Evolutionary conservation across 2,888 invertebrate genomes (phyloP).

Genomic region (Sicus ferrugineus): DNA sequence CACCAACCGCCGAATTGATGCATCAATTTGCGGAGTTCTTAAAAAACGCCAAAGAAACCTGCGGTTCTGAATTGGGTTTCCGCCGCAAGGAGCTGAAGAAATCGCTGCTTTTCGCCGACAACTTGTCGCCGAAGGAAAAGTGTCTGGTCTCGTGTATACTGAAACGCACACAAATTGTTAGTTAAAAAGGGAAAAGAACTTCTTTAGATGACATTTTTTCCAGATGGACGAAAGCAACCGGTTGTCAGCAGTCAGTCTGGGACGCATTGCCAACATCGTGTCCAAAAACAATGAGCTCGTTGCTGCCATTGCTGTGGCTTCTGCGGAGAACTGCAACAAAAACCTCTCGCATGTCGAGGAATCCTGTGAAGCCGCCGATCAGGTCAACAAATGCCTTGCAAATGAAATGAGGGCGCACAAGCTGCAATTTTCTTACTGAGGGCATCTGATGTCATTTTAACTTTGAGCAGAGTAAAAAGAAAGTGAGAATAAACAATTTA

Average conservation of each 20-base stretch:
- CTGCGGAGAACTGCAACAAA: constrained; percentile 57
- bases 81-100: constrained; percentile 41
- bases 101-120: constrained; percentile 45
- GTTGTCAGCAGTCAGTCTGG: constrained; percentile 48
- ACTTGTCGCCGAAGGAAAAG: constrained; percentile 52
- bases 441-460: no score
- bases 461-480: no score
- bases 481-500: no score
- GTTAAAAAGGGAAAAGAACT: constrained; percentile 32
- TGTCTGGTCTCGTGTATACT: constrained; percentile 58
- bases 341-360: constrained; percentile 43
- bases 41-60: constrained; percentile 42
- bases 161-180: constrained; percentile 54
- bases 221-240: constrained; percentile 55
- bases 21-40: constrained; percentile 49
- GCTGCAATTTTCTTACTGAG: constrained; percentile 52
- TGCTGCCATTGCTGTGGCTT: constrained; percentile 51
- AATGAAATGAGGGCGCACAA: constrained; percentile 51
- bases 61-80: constrained; percentile 46
- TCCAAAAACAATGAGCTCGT: constrained; percentile 54
- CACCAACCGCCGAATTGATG: constrained; percentile 33
- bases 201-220: neutral
- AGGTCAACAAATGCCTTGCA: constrained; percentile 55
- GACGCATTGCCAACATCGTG: constrained; percentile 49
- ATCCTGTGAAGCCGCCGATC: constrained; percentile 55